These are phyloP conservation scores for Perognathus longimembris DNA, from an alignment of 2,113 vertebrate genomes.

Conservation along the genomic window DNA sequence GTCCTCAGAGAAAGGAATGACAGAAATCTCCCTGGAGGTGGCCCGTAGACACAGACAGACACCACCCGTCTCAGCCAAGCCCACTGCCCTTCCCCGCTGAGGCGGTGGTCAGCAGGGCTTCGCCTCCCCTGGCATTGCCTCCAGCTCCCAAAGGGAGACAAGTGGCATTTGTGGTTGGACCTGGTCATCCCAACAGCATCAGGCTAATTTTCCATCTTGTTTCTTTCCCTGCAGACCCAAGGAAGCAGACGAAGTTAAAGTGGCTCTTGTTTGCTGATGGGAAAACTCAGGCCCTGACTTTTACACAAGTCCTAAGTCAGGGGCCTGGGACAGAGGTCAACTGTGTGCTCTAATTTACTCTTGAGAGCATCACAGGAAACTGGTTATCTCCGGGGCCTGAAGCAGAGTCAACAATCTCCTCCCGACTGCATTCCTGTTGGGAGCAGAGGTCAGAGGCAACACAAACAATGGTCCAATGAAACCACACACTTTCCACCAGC, in stretches of 20 bases:
- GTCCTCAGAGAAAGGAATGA: background rate
- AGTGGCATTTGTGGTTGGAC: background rate
- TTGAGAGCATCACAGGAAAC: background rate
- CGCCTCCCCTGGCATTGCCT: background rate
- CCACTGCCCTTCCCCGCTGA: background rate
- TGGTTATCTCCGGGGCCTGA: background rate
- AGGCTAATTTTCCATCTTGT: conserved; percentile 7
- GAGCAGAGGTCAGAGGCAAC: conserved; percentile 13
- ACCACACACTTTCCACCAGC: background rate
- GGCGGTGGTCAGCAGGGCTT: background rate
- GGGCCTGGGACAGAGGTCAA: background rate
- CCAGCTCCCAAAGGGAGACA: background rate
- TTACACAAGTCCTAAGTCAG: background rate
- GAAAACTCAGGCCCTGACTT: background rate
- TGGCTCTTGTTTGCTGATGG: background rate
- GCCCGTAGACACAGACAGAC: background rate
- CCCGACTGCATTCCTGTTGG: background rate
- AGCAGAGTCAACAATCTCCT: background rate
- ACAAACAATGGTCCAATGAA: background rate
- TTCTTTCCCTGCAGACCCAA: background rate
- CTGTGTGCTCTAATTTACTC: background rate
- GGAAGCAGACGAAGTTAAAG: background rate
- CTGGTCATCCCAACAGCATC: background rate
- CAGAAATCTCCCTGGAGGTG: background rate
- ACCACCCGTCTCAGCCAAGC: background rate